Conservation (phyloP, 37 sponge, comb jelly and placozoan genomes). For the Chondrilla cf. caribensis region DNA sequence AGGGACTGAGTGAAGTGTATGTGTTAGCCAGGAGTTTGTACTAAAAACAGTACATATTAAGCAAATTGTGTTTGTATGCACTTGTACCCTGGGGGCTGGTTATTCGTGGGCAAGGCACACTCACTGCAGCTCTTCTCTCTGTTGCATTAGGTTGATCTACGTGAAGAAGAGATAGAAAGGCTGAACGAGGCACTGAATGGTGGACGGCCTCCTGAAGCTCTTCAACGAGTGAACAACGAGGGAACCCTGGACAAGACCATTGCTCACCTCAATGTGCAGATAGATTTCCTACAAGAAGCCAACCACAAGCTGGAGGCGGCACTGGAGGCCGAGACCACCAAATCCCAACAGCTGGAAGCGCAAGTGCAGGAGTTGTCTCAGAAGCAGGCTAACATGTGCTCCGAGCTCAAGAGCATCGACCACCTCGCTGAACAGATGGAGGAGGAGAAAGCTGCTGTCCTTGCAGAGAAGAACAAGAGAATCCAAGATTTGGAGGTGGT, state of each 20-base stretch:
- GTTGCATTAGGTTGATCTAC: slow-evolving; percentile 60
- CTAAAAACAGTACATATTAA: too few species aligned
- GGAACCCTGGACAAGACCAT: slow-evolving; percentile 85
- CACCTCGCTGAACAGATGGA: slow-evolving; percentile 80
- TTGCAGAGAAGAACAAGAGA: slow-evolving; percentile 21
- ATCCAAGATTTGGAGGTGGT: slow-evolving; percentile 38
- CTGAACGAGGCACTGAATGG: slow-evolving; percentile 77
- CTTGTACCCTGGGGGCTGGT: too few species aligned
- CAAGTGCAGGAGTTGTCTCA: slow-evolving; percentile 45
- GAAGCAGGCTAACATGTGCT: slow-evolving; percentile 75
- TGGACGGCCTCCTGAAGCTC: slow-evolving; percentile 92
- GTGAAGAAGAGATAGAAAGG: slow-evolving; percentile 94
- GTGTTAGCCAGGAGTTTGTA: too few species aligned
- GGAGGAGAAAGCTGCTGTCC: slow-evolving; percentile 55
- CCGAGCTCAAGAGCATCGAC: slow-evolving; percentile 65
- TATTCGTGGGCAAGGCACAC: too few species aligned
- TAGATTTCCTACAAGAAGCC: slow-evolving; percentile 91
- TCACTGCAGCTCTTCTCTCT: too few species aligned
- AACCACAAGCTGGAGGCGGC: slow-evolving; percentile 80
- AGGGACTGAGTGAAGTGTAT: too few species aligned
- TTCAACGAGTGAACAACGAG: slow-evolving; percentile 52
- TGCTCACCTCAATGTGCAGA: slow-evolving; percentile 97
- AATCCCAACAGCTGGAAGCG: slow-evolving; percentile 36
- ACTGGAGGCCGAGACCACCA: slow-evolving; percentile 39
- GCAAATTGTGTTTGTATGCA: too few species aligned